Base-by-base conservation (phyloP, 2,888 invertebrate genomes). In the Spodoptera picta region DNA sequence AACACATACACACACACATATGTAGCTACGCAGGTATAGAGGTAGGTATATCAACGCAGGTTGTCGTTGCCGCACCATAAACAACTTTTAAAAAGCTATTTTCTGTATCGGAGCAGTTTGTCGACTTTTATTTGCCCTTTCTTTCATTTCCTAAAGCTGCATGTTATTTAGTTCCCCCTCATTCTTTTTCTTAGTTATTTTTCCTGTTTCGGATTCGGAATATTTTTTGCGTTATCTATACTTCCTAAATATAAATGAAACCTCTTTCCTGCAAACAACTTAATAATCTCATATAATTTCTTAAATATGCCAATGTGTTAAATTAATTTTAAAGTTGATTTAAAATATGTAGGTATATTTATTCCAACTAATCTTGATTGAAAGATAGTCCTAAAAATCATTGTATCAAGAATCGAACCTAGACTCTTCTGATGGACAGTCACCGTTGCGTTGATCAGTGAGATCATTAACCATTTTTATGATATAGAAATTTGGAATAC, bases 91-190 rank as follows among this genome's bases (percentile, higher is more conserved):
- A 47, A 47, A 24, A 65, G 24, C 11, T 52, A 10, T 36, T 27
- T n/a, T 14, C 31, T 24, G 19, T 46, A 27, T 53, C 41, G 9
- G 19, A 49, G 7, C 53, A 49, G 23, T 65, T 69, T 62, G 46
- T 64, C 36, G 19, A 46, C 12, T 51, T 47, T 65, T 72, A 24
- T 48, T 70, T n/a, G n/a, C 6, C 4, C 19, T 69, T 50, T 44
- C 14, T 54, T 46, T 55, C 23, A 48, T 41, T 55, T 55, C 23
- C 27, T 6, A 60, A 19, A 3, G n/a, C 31, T 24, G 23, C n/a
- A 44, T 41, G 12, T 42, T 43, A 31, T 65, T 69, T 61, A 48
- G 12, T 67, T 63, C 60, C 47, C 43, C 54, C 64, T 50, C 51
- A 45, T 36, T 47, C 10, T 19, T 7, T 27, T 7, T 42, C 11